Evolutionary conservation across 2,797 vertebrate genomes (phyloP), one percentile per base, ranked within the genome.

Genomic region (Falco biarmicus): DNA sequence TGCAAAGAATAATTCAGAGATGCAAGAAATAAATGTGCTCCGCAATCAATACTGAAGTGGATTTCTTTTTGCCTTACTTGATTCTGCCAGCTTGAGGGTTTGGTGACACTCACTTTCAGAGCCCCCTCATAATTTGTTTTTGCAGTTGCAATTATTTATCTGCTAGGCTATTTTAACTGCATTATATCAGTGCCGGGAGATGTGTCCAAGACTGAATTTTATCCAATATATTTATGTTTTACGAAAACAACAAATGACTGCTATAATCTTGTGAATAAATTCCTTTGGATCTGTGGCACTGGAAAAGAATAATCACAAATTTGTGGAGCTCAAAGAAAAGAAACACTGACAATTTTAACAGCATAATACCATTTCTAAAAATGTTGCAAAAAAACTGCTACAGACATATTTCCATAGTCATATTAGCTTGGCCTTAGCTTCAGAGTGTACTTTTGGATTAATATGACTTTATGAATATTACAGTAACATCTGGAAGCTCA

Each of bases 51-150:
- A 73, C 9, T 69, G 53, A 71, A 64, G 25, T 21, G 85, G 6
- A 32, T 57, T 78, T 78, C 39, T 39, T 81, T 84, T 75, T 81
- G 65, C 50, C 60, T 65, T 81, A 45, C 7, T 93, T 59, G 24
- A 68, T 78, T 86, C 34, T 75, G 66, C 45, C 43, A 69, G 34
- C 56, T 76, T 63, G 66, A 69, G 24, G 43, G 24, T 45, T 90
- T 88, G 47, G 51, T 94, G 50, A 92, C 50, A 84, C 73, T 75
- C 31, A 34, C 34, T 89, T 94, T 85, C 65, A 89, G 84, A 92
- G 39, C 13, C 5, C 32, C 6, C n/a, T 94, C 51, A 51, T 60
- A 48, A 77, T 88, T 93, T 61, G 68, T 56, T 91, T 91, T 77
- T 91, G 39, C 73, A 45, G 47, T 64, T 89, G 57, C 37, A 18